Evolutionary conservation across 2,113 vertebrate species (phyloP), one percentile per base, ranked within the genome.

Genomic region (Machaerirhynchus nigripectus): DNA sequence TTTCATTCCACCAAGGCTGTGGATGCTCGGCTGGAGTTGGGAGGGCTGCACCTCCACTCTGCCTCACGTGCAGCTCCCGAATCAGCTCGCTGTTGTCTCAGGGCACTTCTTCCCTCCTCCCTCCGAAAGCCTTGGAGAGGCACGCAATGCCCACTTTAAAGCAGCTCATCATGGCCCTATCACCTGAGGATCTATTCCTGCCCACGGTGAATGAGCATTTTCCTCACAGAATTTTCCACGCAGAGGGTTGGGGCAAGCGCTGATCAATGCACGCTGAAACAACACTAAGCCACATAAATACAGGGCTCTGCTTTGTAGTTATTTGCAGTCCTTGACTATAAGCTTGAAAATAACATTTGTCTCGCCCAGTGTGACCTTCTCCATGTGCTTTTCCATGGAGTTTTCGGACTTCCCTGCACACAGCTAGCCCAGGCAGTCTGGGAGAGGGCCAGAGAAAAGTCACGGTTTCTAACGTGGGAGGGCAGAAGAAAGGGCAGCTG

Each of bases 151-250:
- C 52, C 57, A 52, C 85, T 65, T 70, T 26, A 46, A 33, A 87
- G 42, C 2, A 16, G 46, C 84, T 95, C 84, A 22, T 52, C 56
- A 6, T 2, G 42, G 57, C 60, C 82, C 42, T 11, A 47, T 52
- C 91, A 93, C 94, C 96, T 64, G 68, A 94, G 78, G 49, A 76
- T 56, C 90, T 59, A 23, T 53, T 90, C 88, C 94, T 87, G 89
- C 88, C 87, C 3, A 10, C 69, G 7, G 56, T 55, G 88, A 75
- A 91, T 7, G 65, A 89, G 84, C 85, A 21, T 81, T 35, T 52
- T 17, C 84, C 68, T 49, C 76, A 49, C 11, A 39, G 94, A 80
- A 68, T 82, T 82, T 63, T 84, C 84, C 95, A 56, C 47, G 70
- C 85, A 30, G 44, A 61, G 56, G 64, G 26, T 31, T 87, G 82